These are phyloP conservation scores for Poecilia velifera DNA, from an alignment of 2,797 vertebrate species.

Conservation along the genomic window DNA sequence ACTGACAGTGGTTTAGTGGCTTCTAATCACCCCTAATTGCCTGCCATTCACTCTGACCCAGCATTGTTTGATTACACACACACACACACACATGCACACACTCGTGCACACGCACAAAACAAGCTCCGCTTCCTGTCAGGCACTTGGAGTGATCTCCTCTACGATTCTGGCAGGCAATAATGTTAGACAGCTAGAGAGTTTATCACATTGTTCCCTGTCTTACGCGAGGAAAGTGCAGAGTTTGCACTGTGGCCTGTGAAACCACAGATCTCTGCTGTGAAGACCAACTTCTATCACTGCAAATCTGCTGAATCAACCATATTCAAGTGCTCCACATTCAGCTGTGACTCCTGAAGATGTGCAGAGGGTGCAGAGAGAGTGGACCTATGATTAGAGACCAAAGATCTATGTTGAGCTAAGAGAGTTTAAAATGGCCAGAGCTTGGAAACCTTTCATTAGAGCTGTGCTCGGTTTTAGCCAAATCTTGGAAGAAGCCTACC, in stretches of 20 bases:
- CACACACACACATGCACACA: slow-evolving; percentile 41
- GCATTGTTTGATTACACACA: slow-evolving; percentile 59
- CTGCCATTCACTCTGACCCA: slow-evolving; percentile 39
- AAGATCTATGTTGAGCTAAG: slow-evolving; percentile 37
- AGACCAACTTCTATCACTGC: slow-evolving; percentile 46
- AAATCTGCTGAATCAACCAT: slow-evolving; percentile 47
- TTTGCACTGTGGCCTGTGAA: slow-evolving; percentile 36
- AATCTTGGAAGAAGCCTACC: background rate
- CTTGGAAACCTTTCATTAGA: background rate
- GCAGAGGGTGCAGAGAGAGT: slow-evolving; percentile 30
- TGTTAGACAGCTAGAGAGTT: slow-evolving; percentile 1
- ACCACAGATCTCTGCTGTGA: slow-evolving; percentile 35
- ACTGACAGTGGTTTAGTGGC: slow-evolving; percentile 61
- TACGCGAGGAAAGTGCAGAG: slow-evolving; percentile 34
- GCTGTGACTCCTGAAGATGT: slow-evolving; percentile 47
- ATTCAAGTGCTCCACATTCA: slow-evolving; percentile 45
- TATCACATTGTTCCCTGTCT: slow-evolving; percentile 23
- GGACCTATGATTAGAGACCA: slow-evolving; percentile 48
- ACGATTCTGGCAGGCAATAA: slow-evolving; percentile 7
- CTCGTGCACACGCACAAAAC: slow-evolving; percentile 36
- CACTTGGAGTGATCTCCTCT: slow-evolving; percentile 2
- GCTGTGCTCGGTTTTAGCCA: background rate
- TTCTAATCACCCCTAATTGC: slow-evolving; percentile 69
- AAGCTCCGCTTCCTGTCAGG: slow-evolving; percentile 25
- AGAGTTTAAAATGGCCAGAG: slow-evolving; percentile 32